A percentile compares a stretch with the other conserved stretches of the same genome.
Evolutionary conservation across 2,797 vertebrate genomes (phyloP).

Genomic region (Rhinatrema bivittatum): DNA sequence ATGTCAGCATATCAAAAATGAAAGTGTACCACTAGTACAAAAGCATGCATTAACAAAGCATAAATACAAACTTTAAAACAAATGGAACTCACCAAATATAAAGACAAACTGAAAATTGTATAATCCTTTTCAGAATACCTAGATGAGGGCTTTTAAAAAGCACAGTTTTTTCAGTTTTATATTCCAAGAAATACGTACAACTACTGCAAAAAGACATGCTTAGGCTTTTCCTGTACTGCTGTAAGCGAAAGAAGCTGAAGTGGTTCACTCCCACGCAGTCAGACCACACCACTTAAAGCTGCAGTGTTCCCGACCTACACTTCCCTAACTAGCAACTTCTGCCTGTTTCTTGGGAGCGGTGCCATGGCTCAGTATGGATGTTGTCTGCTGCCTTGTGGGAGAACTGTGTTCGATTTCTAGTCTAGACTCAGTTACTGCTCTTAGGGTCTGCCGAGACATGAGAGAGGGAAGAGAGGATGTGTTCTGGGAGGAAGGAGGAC

Average conservation of each 20-base stretch:
- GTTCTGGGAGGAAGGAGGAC: neutral
- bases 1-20: no score
- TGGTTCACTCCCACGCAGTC: neutral
- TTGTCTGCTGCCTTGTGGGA: no score
- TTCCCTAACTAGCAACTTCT: no score
- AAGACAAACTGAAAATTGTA: conserved; percentile 49
- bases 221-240: neutral
- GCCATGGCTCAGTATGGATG: no score
- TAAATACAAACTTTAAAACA: no score
- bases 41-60: no score
- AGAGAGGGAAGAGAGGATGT: neutral
- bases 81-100: conserved; percentile 66
- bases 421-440: no score
- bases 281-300: conserved; percentile 8
- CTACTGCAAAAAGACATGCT: conserved; percentile 8
- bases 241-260: neutral
- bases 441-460: no score
- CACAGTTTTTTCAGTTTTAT: conserved; percentile 65
- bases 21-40: no score
- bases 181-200: conserved; percentile 38
- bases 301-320: no score
- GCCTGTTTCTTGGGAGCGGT: no score
- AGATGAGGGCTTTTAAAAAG: conserved; percentile 57
- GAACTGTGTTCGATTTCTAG: no score
- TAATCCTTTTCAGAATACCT: conserved; percentile 58